Evolutionary conservation across 2,113 vertebrate genomes (phyloP).

Genomic region (Aix galericulata): DNA sequence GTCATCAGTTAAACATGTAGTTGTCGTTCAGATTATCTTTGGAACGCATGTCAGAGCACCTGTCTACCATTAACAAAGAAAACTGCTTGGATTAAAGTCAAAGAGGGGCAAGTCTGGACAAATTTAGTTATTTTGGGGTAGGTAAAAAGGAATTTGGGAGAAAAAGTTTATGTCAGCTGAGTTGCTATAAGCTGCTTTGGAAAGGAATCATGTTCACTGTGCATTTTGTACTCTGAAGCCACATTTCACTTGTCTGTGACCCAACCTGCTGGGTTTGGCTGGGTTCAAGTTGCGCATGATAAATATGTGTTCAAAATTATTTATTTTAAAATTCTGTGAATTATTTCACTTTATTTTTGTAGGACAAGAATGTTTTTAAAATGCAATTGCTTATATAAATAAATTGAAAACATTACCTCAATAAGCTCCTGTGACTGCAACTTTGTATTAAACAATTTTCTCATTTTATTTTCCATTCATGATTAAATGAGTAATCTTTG

Average conservation of each 20-base stretch:
- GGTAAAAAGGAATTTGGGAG: neutral
- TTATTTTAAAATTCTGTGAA: slow-evolving; percentile 64
- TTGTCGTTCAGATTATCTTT: neutral
- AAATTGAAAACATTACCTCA: neutral
- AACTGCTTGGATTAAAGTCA: neutral
- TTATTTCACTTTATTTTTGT: slow-evolving; percentile 65
- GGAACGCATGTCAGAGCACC: neutral
- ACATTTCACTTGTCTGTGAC: neutral
- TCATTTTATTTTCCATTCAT: neutral
- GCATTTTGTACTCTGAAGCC: neutral
- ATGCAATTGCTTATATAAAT: slow-evolving; percentile 47
- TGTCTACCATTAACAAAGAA: neutral
- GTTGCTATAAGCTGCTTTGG: neutral
- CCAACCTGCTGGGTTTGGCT: slow-evolving; percentile 39
- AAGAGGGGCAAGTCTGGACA: neutral
- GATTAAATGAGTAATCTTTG: neutral
- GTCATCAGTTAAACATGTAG: neutral
- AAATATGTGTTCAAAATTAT: slow-evolving; percentile 36
- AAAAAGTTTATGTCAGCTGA: neutral
- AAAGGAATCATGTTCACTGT: neutral
- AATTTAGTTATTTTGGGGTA: neutral
- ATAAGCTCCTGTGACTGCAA: neutral
- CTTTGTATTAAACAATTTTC: neutral
- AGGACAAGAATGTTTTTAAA: slow-evolving; percentile 36
- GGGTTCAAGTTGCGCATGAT: neutral